Conservation (phyloP, 2,113 vertebrate species). For the Petrocephalus zakoni region DNA sequence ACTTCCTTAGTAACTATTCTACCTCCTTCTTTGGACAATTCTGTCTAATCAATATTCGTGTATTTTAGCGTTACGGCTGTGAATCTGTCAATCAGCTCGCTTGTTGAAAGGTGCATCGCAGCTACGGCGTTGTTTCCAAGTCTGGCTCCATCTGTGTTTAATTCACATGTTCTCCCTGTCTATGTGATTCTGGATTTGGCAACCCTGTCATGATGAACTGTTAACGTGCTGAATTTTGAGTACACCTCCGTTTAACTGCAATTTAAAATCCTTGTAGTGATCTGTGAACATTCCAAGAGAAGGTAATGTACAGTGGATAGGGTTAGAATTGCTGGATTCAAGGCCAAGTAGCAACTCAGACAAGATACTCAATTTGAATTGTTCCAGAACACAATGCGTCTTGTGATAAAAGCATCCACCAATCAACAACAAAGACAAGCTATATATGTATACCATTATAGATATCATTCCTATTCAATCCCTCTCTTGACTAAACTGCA, state of each 20-base stretch:
- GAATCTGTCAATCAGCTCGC: background rate
- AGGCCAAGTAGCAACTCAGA: background rate
- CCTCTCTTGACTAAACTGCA: background rate
- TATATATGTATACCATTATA: background rate
- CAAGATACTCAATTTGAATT: background rate
- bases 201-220: background rate
- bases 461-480: background rate
- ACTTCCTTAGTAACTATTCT: background rate
- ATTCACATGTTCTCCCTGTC: background rate
- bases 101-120: background rate
- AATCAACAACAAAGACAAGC: background rate
- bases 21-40: background rate
- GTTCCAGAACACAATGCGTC: no score
- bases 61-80: background rate
- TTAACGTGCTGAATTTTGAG: background rate
- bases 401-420: background rate
- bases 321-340: background rate
- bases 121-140: background rate
- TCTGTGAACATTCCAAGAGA: background rate
- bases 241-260: background rate
- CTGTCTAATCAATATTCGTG: background rate
- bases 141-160: background rate
- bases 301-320: background rate
- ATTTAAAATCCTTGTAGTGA: background rate
- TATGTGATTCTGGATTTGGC: background rate